Evolutionary conservation across 2,797 vertebrate genomes (phyloP), one percentile per base, ranked within the genome.

Genomic region (Oreortyx pictus): DNA sequence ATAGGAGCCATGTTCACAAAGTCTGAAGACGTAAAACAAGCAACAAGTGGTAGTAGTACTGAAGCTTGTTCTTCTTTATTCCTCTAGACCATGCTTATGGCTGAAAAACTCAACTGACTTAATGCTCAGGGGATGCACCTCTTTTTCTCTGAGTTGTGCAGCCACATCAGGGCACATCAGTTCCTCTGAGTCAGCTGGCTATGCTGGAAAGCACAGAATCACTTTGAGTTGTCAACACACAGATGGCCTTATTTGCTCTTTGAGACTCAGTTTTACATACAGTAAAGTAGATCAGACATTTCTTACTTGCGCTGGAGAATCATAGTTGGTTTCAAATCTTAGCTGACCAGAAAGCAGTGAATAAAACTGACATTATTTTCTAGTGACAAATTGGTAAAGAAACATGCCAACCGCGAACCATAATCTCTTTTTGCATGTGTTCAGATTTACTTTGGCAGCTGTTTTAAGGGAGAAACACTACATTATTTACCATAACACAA

Each of bases 381-480:
- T 87, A 78, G 62, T 82, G 59, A 73, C 49, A 76, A 81, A 57
- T 39, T 31, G 44, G 46, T 86, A 74, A 70, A 82, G 68, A 85
- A 87, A 90, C 44, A 43, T 46, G 17, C 56, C 87, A 94, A 83
- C 52, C 94, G 80, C 68, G 54, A 90, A 85, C 72, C 24, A 6
- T 31, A 72, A 79, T 65, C 41, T 89, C 66, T 62, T 64, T 86
- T 66, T 52, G 23, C 31, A 41, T 24, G 24, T 37, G 17, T 65
- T 59, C 4, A 4, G 70, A 95, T 94, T 90, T 85, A 41, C 83
- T 94, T 92, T 94, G 75, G 73, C 86, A 89, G 49, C 68, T 73
- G 73, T 82, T 97, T 95, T 92, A 82, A 90, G 59, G 70, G 77
- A 95, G 86, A 82, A 74, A 72, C 44, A 82, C 7, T 16, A 47